Percentiles rank a stretch among this genome's conserved stretches.
These are phyloP conservation scores for Sciaenops ocellatus DNA, from an alignment of 2,797 vertebrate genomes.

Conservation along the genomic window DNA sequence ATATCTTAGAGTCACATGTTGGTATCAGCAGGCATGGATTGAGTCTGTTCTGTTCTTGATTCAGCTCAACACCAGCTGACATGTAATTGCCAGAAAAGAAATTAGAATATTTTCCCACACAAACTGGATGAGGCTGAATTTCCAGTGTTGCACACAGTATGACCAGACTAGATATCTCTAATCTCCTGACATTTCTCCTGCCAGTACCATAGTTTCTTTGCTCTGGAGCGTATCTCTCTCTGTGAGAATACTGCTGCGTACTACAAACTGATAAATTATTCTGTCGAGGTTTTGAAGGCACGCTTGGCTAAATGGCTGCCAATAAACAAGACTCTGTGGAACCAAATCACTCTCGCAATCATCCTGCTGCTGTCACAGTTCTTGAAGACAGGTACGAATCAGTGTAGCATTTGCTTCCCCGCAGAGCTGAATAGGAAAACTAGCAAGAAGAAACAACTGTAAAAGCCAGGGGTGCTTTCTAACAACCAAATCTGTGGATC, in stretches of 20 bases:
- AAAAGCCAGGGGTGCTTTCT: slow-evolving; percentile 31
- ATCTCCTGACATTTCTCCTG: slow-evolving; percentile 59
- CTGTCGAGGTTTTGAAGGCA: slow-evolving; percentile 66
- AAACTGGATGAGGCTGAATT: slow-evolving; percentile 32
- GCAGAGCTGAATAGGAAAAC: slow-evolving; percentile 40
- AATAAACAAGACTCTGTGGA: slow-evolving; percentile 66
- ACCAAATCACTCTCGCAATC: slow-evolving; percentile 62
- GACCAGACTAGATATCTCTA: slow-evolving; percentile 49
- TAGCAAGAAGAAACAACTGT: slow-evolving; percentile 27
- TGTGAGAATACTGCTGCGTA: slow-evolving; percentile 46
- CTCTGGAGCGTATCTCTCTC: slow-evolving; percentile 55
- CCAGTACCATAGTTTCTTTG: slow-evolving; percentile 32
- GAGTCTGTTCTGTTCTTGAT: slow-evolving; percentile 20
- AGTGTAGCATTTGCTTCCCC: slow-evolving; percentile 41
- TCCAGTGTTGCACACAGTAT: slow-evolving; percentile 22
- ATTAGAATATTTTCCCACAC: slow-evolving; percentile 38
- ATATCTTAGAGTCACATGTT: slow-evolving; percentile 24
- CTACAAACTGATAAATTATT: slow-evolving; percentile 65
- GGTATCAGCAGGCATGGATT: slow-evolving; percentile 14
- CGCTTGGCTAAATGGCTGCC: slow-evolving; percentile 65
- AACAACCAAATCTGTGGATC: slow-evolving; percentile 26
- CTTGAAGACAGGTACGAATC: slow-evolving; percentile 59
- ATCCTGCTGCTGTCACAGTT: slow-evolving; percentile 57
- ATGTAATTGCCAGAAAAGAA: slow-evolving; percentile 21
- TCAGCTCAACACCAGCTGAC: slow-evolving; percentile 23